Evolutionary conservation across 1,140 invertebrate species (phyloP).

Genomic region (Lasioglossum albipes): DNA sequence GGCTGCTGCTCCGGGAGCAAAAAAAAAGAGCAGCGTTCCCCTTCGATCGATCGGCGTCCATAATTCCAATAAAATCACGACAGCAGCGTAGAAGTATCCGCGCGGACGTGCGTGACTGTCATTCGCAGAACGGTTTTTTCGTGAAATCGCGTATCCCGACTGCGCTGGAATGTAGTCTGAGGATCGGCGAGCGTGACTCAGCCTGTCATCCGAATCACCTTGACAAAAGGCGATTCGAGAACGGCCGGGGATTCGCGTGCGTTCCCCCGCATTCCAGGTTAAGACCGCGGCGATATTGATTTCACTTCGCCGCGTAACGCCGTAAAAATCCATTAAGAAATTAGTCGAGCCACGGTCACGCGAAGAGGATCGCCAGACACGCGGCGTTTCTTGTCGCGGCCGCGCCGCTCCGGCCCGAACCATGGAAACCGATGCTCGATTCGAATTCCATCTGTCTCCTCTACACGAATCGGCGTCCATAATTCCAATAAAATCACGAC

Average conservation of each 20-base stretch:
- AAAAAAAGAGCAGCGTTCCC: no score
- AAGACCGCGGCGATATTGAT: constrained; percentile 32
- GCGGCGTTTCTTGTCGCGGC: not conserved
- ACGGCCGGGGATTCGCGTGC: constrained; percentile 39
- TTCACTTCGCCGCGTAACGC: not conserved
- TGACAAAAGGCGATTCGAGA: constrained; percentile 46
- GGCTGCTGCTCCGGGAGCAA: no score
- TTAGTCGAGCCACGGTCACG: constrained; percentile 23
- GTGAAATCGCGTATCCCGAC: constrained; percentile 50
- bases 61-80: constrained; percentile 30
- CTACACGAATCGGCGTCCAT: constrained; percentile 1
- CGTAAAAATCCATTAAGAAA: constrained; percentile 21
- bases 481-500: constrained; percentile 30
- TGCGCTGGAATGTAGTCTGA: constrained; percentile 55
- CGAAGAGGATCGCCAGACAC: constrained; percentile 7
- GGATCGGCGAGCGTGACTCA: constrained; percentile 53
- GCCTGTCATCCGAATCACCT: constrained; percentile 61
- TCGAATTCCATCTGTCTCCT: no score
- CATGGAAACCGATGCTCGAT: no score
- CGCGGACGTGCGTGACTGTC: constrained; percentile 27
- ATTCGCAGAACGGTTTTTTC: constrained; percentile 61
- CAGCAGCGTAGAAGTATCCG: constrained; percentile 20
- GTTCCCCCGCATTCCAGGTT: constrained; percentile 62
- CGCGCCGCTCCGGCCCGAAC: no score
- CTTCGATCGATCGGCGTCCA: constrained; percentile 20